These are phyloP conservation scores for Vanessa tameamea DNA, from an alignment of 1,140 invertebrate species.

Conservation along the genomic window DNA sequence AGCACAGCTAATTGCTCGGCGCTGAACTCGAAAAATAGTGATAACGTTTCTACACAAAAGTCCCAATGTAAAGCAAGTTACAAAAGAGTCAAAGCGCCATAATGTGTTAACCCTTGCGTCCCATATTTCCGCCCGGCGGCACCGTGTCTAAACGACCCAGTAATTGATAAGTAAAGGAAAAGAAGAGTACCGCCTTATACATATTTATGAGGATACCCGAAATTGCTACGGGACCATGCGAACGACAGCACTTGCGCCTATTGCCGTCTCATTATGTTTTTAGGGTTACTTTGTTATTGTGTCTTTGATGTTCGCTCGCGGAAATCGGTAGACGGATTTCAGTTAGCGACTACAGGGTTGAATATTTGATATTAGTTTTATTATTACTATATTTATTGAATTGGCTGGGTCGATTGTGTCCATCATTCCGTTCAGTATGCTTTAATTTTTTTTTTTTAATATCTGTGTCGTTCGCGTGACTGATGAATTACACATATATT, in stretches of 20 bases:
- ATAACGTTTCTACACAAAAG: not conserved
- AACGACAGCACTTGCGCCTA: constrained; percentile 69
- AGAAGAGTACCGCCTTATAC: constrained; percentile 53
- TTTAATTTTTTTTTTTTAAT: no score
- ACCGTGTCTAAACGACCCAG: constrained; percentile 68
- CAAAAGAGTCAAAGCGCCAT: constrained; percentile 11
- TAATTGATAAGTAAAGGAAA: constrained; percentile 80
- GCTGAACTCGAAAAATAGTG: not conserved
- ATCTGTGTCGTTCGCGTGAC: no score
- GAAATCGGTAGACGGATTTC: constrained; percentile 59
- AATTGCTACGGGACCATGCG: constrained; percentile 74
- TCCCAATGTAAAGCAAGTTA: not conserved
- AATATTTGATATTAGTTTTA: not conserved
- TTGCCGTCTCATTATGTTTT: constrained; percentile 75
- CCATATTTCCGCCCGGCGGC: constrained; percentile 59
- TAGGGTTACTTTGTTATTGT: constrained; percentile 74
- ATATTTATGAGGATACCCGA: constrained; percentile 68
- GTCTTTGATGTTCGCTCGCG: constrained; percentile 66
- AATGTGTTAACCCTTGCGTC: constrained; percentile 65
- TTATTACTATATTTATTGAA: no score
- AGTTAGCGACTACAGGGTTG: constrained; percentile 21
- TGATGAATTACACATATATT: no score
- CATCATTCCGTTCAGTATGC: no score
- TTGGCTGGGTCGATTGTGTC: no score
- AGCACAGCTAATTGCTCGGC: no score